These are phyloP conservation scores for Lucilia sericata DNA, from an alignment of 1,140 invertebrate species.

Conservation along the genomic window DNA sequence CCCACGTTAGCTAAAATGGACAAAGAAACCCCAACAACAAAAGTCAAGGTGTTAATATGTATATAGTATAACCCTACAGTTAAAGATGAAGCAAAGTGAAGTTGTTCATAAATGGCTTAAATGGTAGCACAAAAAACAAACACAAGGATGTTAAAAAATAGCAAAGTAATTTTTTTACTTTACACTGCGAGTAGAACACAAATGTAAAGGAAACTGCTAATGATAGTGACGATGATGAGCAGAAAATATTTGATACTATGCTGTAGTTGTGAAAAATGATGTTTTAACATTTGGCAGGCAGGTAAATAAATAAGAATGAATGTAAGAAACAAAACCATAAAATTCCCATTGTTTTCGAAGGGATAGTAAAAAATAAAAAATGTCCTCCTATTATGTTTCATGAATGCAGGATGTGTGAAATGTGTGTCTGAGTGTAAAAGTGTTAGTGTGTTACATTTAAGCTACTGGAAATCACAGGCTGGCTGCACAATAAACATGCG, in stretches of 20 bases:
- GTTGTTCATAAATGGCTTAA: not conserved
- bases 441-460: not conserved
- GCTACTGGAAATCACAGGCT: slow-evolving; percentile 14
- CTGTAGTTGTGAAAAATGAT: slow-evolving; percentile 1
- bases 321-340: not conserved
- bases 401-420: too few species aligned
- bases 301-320: not conserved
- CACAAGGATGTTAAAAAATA: not conserved
- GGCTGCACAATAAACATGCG: slow-evolving; percentile 18
- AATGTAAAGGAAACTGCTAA: slow-evolving; percentile 29
- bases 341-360: slow-evolving; percentile 34
- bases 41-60: slow-evolving; percentile 21
- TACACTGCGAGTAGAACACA: not conserved
- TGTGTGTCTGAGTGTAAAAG: not conserved
- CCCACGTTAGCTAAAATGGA: slow-evolving; percentile 5
- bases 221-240: slow-evolving; percentile 35
- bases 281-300: slow-evolving; percentile 20
- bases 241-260: not conserved
- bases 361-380: not conserved
- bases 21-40: not conserved
- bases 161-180: not conserved
- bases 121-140: not conserved
- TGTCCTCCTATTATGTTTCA: not conserved
- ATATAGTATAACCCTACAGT: not conserved
- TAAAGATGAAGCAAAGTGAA: not conserved